Percentiles rank a stretch among this genome's conserved stretches.
Evolutionary conservation across 2,797 vertebrate species (phyloP).

Genomic region (Picus viridis): DNA sequence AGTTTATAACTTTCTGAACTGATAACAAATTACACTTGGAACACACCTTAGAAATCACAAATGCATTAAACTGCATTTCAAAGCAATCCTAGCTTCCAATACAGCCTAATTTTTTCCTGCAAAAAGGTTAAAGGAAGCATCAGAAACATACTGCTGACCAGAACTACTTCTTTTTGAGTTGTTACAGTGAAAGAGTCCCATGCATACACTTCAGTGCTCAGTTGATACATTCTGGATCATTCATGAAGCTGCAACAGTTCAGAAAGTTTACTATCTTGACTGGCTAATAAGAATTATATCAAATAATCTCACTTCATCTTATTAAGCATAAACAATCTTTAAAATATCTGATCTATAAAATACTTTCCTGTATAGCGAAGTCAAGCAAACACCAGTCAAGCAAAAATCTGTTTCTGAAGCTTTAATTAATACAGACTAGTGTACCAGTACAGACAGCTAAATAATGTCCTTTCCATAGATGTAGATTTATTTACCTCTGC

Average conservation of each 20-base stretch:
- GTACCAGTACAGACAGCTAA: constrained; percentile 57
- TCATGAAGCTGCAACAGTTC: not conserved
- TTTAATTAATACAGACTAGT: constrained; percentile 18
- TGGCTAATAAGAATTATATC: not conserved
- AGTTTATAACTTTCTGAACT: constrained; percentile 33
- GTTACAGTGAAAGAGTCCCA: not conserved
- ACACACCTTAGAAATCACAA: not conserved
- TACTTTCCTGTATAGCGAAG: not conserved
- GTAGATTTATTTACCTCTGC: constrained; percentile 86
- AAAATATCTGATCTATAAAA: not conserved
- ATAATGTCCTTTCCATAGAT: not conserved
- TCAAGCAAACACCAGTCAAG: not conserved
- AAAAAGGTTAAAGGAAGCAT: not conserved
- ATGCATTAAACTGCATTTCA: not conserved
- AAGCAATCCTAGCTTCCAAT: not conserved
- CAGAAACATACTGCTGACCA: not conserved
- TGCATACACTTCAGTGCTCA: not conserved
- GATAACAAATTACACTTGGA: not conserved
- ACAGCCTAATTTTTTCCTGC: not conserved
- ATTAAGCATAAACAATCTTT: not conserved
- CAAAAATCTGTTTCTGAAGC: not conserved
- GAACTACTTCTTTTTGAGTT: not conserved
- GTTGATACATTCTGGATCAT: not conserved
- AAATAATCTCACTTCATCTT: not conserved
- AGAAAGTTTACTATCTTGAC: not conserved